Percentiles rank a stretch among this genome's conserved stretches.
phyloP scores from a whole-genome alignment of 2,888 invertebrate species.

The Steinernema hermaphroditum region DNA sequence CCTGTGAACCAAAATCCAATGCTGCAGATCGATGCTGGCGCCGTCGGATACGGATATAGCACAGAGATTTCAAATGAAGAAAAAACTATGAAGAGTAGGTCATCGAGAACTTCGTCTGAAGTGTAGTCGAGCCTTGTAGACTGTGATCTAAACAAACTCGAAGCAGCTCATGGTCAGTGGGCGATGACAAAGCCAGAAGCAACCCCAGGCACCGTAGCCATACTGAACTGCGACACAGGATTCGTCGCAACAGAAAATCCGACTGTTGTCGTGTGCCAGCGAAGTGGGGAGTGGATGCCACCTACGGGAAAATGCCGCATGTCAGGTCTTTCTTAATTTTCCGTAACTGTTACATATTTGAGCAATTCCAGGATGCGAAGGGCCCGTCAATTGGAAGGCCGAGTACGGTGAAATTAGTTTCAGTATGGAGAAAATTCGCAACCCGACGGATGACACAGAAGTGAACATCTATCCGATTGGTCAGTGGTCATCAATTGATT shows the following conservation, averaged over 20 bases:
- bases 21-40: not conserved
- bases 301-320: not conserved
- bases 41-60: not conserved
- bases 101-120: not conserved
- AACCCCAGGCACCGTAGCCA: conserved; percentile 31
- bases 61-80: not conserved
- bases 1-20: not conserved
- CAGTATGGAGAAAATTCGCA: conserved; percentile 21
- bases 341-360: not conserved
- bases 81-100: not conserved
- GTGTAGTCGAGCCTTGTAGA: not conserved
- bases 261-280: conserved; percentile 35
- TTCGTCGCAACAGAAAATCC: conserved; percentile 9
- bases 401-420: conserved; percentile 18
- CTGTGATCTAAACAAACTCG: not conserved
- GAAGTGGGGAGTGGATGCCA: conserved; percentile 34
- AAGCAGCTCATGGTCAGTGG: conserved; percentile 32
- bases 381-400: not conserved
- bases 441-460: conserved; percentile 1
- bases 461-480: conserved; percentile 20
- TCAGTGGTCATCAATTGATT: not conserved
- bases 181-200: conserved; percentile 11
- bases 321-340: not conserved
- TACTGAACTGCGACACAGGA: conserved; percentile 34
- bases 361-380: conserved; percentile 3